phyloP scores from a whole-genome alignment of 2,113 vertebrate genomes.

The Xyrauchen texanus region DNA sequence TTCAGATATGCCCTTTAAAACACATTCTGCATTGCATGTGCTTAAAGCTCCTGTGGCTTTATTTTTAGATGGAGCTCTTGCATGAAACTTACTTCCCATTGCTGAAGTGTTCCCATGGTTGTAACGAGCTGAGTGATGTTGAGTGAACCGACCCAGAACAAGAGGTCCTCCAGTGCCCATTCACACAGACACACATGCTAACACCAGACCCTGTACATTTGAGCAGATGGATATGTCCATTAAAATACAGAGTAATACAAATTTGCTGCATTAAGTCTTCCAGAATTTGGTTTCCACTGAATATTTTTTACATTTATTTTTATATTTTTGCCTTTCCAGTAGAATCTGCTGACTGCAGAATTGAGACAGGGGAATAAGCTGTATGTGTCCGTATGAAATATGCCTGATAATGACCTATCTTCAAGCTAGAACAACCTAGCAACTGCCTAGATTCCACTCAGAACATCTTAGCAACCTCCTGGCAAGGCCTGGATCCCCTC shows the following conservation, averaged over 20 bases:
- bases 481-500: no score
- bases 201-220: constrained; percentile 3
- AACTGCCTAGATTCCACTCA: no score
- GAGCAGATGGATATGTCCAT: neutral
- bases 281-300: no score
- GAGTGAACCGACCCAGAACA: constrained; percentile 50
- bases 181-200: constrained; percentile 31
- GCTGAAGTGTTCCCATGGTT: constrained; percentile 61
- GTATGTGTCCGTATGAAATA: no score
- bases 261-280: neutral
- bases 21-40: constrained; percentile 36
- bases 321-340: no score
- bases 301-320: no score
- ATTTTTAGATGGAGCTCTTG: constrained; percentile 53
- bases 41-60: constrained; percentile 42
- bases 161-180: constrained; percentile 41
- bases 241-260: neutral
- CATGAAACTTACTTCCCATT: constrained; percentile 56
- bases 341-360: no score
- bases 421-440: no score
- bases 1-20: no score
- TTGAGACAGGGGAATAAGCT: no score
- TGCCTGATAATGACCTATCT: no score
- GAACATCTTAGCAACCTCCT: no score
- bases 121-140: constrained; percentile 52